Evolutionary conservation across 1,140 invertebrate species (phyloP), one percentile per base, ranked within the genome.

Genomic region (Penaeus japonicus): DNA sequence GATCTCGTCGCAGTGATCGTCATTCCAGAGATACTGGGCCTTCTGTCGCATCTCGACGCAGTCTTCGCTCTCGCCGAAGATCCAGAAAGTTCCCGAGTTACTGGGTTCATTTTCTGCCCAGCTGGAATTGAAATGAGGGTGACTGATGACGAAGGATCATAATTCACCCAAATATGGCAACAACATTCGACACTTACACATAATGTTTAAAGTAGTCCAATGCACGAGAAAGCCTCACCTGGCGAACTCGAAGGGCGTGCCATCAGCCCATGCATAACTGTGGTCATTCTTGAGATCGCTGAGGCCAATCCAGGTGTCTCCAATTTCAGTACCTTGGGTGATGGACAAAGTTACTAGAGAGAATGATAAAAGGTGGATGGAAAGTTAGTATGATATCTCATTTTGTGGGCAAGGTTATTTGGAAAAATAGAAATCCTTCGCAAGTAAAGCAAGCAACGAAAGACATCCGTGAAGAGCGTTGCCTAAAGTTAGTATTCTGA

Each of bases 1-100:
- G n/a, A 20, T 12, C 2, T 65, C 20, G 1, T 59, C 24, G 47
- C 81, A 84, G n/a, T 62, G 30, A 20, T 27, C 81, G 30, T 84
- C 54, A 35, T 84, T 62, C 81, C 81, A 84, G 27, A 4, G n/a
- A 18, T 65, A 84, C 30, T 65, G 32, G 3, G 5, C 4, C 7
- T 65, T 10, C 30, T 84, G 17, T 17, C 81, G 57, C 81, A 84
- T 59, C 54, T 84, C 81, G 15, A 84, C 81, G 30, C 81, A 84
- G 81, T 57, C 81, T 35, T 84, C 81, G 10, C 53, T 18, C 0
- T 82, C 20, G 0, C 81, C 57, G 59, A 65, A 70, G 24, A 57
- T 15, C 54, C 54, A 84, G 20, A 62, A 0, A 20, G 7, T 32
- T 57, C 80, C 80, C 32, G 57, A 65, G 57, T 65, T 84, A 59